phyloP scores from a whole-genome alignment of 2,113 vertebrate genomes.

The Sisor rabdophorus region DNA sequence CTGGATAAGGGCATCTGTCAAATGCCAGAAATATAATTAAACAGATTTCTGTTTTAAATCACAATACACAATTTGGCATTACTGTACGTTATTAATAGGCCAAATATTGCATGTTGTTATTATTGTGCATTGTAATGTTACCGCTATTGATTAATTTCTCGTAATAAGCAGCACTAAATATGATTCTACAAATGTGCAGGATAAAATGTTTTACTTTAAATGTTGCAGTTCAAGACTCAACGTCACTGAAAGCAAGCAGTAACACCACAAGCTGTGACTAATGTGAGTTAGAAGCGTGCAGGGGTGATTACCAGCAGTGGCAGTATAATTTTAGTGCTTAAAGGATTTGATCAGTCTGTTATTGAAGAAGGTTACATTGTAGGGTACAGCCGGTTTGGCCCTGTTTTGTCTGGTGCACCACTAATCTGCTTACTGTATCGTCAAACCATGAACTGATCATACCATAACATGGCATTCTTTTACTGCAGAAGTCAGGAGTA shows the following conservation, averaged over 20 bases:
- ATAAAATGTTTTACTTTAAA: background rate
- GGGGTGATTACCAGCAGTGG: conserved; percentile 9
- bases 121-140: background rate
- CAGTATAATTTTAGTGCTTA: conserved; percentile 24
- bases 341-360: conserved; percentile 6
- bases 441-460: background rate
- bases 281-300: background rate
- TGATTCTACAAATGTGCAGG: background rate
- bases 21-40: no score
- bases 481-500: background rate
- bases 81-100: background rate
- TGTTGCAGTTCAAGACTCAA: background rate
- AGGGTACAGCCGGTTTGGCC: background rate
- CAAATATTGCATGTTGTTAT: background rate
- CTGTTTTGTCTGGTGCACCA: background rate
- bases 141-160: background rate
- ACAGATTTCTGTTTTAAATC: background rate
- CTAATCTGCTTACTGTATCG: background rate
- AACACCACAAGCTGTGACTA: conserved; percentile 4
- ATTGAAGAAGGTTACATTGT: conserved; percentile 15
- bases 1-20: no score
- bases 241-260: conserved; percentile 10
- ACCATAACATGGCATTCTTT: background rate
- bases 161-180: background rate
- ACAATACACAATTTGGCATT: background rate